Base-by-base conservation (phyloP, 2,888 invertebrate genomes). In the Lycophotia porphyrea region DNA sequence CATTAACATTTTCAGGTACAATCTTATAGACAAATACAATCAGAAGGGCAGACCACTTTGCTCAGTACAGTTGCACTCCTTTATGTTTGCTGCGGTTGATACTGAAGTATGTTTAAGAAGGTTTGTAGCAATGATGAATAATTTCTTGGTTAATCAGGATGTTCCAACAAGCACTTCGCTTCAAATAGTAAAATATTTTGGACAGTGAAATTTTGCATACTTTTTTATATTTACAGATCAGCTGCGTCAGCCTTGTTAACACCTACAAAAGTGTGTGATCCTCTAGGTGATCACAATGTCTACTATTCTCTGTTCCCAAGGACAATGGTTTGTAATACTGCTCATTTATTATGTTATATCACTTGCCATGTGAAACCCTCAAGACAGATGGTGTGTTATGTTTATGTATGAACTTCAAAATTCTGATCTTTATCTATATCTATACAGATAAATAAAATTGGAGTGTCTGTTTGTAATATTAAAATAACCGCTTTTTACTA, bases 31-130 rank as follows among this genome's bases (percentile, higher is more conserved):
- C 80, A 97, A 96, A 86, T 95, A 97, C 8, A 97, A 96, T 69
- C 98, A 98, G 89, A 93, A 94, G 15, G 94, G 97, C 31, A 96
- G 98, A 84, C 98, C 99, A 1, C 94, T 99, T 58, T 99, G 99
- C 93, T 98, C 99, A n/a, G 95, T 99, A 3, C 98, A 99, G 94
- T 96, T 99, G 88, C 97, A 97, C 83, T 97, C 98, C 0, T 98
- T 98, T 88, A 99, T 99, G 99, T 98, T 97, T 93, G 99, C 98
- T 3, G 98, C 99, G 2, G 98, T 98, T 1, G 98, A 98, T 92
- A 98, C 98, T 5, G 97, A 97, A 86, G 98, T 98, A 0, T 99
- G 99, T 92, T 96, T 98, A 69, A 97, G 98, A 84, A 97, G 99
- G 90, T 97, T 94, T 84, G 91, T 90, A 49, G 24, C 21, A 27